Evolutionary conservation across 1,140 invertebrate genomes (phyloP), one percentile per base, ranked within the genome.

Genomic region (Danaus plexippus): DNA sequence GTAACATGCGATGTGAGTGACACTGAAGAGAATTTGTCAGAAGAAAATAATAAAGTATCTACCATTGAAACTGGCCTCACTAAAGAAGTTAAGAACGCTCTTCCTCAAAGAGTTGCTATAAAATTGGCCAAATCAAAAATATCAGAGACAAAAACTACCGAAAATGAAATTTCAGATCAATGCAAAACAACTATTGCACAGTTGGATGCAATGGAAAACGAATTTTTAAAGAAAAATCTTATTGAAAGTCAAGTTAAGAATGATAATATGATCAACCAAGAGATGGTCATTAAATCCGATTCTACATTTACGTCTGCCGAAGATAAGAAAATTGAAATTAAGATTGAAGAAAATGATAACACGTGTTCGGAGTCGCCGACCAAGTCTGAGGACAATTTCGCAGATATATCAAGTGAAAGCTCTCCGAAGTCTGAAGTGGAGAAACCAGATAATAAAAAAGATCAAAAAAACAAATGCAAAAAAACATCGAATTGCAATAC

Each of bases 21-120:
- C 11, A 53, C 18, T 53, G 44, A 40, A 49, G 47, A 43, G 43
- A 48, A 47, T 56, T 12, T 47, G 10, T 32, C 22, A 32, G 22
- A 32, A 0, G 22, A 32, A 32, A 32, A 32, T 32, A 32, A 5
- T 32, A 32, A 32, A 32, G 7, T 32, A 32, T 4, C 22, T 32
- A 32, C 22, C 22, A 80, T 87, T 61, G 89, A 85, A 85, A 79
- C 75, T 75, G 87, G 82, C 57, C 89, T 69, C 78, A 88, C 79
- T 58, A 87, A 85, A 66, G 88, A 88, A 69, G 80, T 75, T 63
- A 77, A 82, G 44, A 87, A 82, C 59, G 73, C 78, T 59, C 60
- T 67, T 11, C 75, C 87, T 40, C 88, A 87, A 62, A 87, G 83
- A 64, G 73, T 85, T 7, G 59, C 76, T 40, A 72, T 78, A 47